Conservation (phyloP, 1,140 invertebrate genomes). For the Zaprionus kolodkinae region DNA sequence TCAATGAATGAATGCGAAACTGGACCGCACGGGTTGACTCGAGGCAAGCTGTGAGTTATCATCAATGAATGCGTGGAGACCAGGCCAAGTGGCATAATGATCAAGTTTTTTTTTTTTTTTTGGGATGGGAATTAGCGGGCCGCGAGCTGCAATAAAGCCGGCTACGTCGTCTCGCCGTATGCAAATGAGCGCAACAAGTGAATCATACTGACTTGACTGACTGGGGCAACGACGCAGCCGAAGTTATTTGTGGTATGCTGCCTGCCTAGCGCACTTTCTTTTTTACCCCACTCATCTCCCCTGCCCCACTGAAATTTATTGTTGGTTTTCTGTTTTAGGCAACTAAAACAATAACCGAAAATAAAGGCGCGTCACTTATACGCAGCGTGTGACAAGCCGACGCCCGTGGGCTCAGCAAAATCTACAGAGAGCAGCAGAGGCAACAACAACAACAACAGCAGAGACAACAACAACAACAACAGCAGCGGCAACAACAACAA, state of each 20-base stretch:
- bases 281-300: constrained; percentile 35
- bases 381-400: constrained; percentile 76
- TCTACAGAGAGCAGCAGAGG: constrained; percentile 47
- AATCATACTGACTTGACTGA: constrained; percentile 50
- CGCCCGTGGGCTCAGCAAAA: constrained; percentile 69
- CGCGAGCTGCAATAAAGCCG: constrained; percentile 42
- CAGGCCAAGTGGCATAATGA: constrained; percentile 15
- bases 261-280: constrained; percentile 71
- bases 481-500: constrained; percentile 21
- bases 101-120: constrained; percentile 15
- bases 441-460: constrained; percentile 34
- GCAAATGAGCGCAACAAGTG: constrained; percentile 71
- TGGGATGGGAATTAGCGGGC: constrained; percentile 14
- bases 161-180: constrained; percentile 36
- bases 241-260: constrained; percentile 45
- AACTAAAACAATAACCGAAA: constrained; percentile 81
- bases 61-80: constrained; percentile 56
- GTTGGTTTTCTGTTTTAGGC: constrained; percentile 51
- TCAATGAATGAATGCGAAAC: constrained; percentile 74
- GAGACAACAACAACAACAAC: constrained; percentile 18
- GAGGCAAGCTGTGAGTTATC: constrained; percentile 42
- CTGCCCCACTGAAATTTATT: background rate
- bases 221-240: constrained; percentile 29
- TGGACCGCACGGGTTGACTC: constrained; percentile 53
- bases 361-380: constrained; percentile 82